A percentile compares a stretch with the other conserved stretches of the same genome.
phyloP scores from a whole-genome alignment of 2,113 vertebrate species.

The Campylorhamphus procurvoides region DNA sequence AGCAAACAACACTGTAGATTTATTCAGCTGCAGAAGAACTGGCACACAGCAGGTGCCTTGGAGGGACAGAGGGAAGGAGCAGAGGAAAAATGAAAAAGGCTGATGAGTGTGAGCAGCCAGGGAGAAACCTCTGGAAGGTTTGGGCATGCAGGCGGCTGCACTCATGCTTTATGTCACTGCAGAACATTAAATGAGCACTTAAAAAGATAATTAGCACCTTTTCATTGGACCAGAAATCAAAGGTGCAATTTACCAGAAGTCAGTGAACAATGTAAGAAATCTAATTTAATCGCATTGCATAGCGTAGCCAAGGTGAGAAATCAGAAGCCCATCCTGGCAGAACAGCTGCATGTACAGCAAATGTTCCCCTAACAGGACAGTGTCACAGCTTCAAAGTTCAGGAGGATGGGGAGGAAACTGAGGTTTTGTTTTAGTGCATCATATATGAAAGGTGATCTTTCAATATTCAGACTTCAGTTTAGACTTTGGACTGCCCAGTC shows the following conservation, averaged over 20 bases:
- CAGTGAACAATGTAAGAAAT: conserved; percentile 66
- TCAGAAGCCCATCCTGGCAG: conserved; percentile 4
- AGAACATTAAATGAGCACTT: conserved; percentile 70
- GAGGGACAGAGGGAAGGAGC: conserved; percentile 36
- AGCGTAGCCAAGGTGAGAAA: conserved; percentile 39
- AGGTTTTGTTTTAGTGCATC: neutral
- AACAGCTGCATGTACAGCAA: neutral
- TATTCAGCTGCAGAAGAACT: conserved; percentile 48
- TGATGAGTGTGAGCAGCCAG: conserved; percentile 36
- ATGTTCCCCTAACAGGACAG: neutral
- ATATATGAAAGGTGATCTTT: neutral
- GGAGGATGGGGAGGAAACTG: neutral
- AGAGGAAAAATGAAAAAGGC: conserved; percentile 43
- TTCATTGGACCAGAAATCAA: conserved; percentile 72
- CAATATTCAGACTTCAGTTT: neutral
- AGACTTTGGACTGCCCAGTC: neutral
- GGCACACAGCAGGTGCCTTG: conserved; percentile 38
- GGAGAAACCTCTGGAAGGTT: conserved; percentile 65
- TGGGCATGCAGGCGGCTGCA: conserved; percentile 19
- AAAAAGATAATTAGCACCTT: conserved; percentile 73
- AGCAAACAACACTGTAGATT: conserved; percentile 15
- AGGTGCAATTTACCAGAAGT: conserved; percentile 73
- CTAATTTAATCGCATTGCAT: conserved; percentile 44
- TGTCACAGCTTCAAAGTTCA: neutral
- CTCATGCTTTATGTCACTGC: conserved; percentile 67